Evolutionary conservation across 2,888 invertebrate genomes (phyloP).

Genomic region (Orthosia gothica): DNA sequence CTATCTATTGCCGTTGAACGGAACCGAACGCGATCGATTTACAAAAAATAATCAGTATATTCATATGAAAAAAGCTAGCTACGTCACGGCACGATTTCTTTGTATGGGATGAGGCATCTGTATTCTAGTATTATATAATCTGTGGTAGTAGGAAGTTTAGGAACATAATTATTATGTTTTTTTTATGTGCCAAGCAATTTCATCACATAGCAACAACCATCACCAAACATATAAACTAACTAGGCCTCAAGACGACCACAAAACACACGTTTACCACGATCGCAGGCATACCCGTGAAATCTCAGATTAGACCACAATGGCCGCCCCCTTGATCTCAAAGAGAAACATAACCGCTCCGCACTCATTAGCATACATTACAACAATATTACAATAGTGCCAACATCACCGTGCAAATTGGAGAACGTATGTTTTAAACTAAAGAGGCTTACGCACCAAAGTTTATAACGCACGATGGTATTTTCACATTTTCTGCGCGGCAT

Average conservation of each 20-base stretch:
- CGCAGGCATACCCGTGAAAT: constrained; percentile 63
- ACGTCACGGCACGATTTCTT: no score
- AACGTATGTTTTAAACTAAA: constrained; percentile 19
- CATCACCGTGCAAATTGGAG: constrained; percentile 44
- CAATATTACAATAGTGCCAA: constrained; percentile 31
- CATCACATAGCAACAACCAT: background rate
- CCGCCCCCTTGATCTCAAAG: constrained; percentile 55
- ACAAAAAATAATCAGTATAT: no score
- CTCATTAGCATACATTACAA: constrained; percentile 76
- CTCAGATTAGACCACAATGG: constrained; percentile 65
- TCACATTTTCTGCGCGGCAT: background rate
- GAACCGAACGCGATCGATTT: no score
- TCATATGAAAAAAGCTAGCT: no score
- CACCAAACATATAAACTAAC: constrained; percentile 4
- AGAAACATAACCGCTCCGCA: constrained; percentile 66
- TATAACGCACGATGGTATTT: background rate
- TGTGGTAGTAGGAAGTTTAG: no score
- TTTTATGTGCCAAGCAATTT: no score
- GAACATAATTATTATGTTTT: no score
- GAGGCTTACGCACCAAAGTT: constrained; percentile 20
- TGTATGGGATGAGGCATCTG: no score
- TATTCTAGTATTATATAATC: no score
- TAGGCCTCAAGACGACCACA: constrained; percentile 14
- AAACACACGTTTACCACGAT: constrained; percentile 19
- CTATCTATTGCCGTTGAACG: no score